A percentile compares a stretch with the other conserved stretches of the same genome.
phyloP scores from a whole-genome alignment of 2,113 vertebrate species.

The Anolis sagrei region DNA sequence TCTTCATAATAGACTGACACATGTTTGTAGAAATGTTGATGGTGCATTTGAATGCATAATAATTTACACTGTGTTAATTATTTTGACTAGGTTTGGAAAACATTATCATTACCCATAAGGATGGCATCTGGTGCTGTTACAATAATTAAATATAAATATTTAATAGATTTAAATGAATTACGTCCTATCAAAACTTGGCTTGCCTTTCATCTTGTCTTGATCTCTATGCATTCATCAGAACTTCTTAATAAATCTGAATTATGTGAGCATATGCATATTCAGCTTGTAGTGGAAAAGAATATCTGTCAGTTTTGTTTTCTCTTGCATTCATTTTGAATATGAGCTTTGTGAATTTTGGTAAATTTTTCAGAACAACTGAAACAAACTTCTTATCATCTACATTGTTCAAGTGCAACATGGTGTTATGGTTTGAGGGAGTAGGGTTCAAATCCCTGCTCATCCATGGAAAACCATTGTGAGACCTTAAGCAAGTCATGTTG shows the following conservation, averaged over 20 bases:
- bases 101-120: conserved; percentile 62
- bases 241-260: not conserved
- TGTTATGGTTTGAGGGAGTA: no score
- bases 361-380: no score
- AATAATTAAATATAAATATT: conserved; percentile 72
- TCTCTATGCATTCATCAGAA: not conserved
- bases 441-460: no score
- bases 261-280: not conserved
- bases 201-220: conserved; percentile 29
- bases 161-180: conserved; percentile 62
- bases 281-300: not conserved
- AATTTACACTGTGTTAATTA: conserved; percentile 75
- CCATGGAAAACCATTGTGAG: no score
- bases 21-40: conserved; percentile 55
- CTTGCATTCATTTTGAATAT: not conserved
- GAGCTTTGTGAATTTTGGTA: no score
- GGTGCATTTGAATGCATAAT: conserved; percentile 68
- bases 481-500: no score
- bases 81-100: conserved; percentile 63
- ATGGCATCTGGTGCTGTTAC: conserved; percentile 67
- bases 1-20: conserved; percentile 55
- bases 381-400: no score
- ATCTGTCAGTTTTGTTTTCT: not conserved
- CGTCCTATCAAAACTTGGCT: conserved; percentile 38
- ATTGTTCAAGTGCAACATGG: no score